These are phyloP conservation scores for Ooceraea biroi DNA, from an alignment of 1,140 invertebrate genomes.

Conservation along the genomic window DNA sequence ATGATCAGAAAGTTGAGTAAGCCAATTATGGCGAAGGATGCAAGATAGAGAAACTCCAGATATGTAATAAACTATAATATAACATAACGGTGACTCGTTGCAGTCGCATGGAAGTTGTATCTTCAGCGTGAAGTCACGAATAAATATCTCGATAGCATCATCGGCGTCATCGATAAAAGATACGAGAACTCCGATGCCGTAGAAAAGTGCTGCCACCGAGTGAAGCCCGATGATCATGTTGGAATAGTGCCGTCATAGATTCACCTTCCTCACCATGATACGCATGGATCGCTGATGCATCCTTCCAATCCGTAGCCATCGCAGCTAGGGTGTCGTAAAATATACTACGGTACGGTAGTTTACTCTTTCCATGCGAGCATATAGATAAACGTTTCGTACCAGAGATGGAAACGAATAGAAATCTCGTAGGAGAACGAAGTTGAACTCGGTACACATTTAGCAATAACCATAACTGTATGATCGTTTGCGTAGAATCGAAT, in stretches of 20 bases:
- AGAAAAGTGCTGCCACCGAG: neutral
- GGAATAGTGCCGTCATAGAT: slow-evolving; percentile 1
- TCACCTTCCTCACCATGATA: slow-evolving; percentile 34
- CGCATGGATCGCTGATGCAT: neutral
- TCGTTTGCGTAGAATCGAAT: too few relatives aligned
- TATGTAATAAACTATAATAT: slow-evolving; percentile 42
- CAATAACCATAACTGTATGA: neutral
- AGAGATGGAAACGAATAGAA: neutral
- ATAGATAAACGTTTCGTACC: neutral
- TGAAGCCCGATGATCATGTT: slow-evolving; percentile 48
- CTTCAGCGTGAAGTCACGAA: slow-evolving; percentile 51
- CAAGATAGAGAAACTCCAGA: slow-evolving; percentile 40
- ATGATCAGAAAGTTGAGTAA: slow-evolving; percentile 49
- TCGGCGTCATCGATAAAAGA: neutral
- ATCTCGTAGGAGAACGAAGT: neutral
- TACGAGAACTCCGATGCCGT: neutral
- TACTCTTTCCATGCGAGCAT: slow-evolving; percentile 4
- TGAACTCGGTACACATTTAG: neutral
- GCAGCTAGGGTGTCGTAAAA: slow-evolving; percentile 42
- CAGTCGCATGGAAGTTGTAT: slow-evolving; percentile 52
- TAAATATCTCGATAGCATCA: neutral
- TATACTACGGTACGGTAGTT: slow-evolving; percentile 53
- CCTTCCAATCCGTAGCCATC: slow-evolving; percentile 47
- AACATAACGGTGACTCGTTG: slow-evolving; percentile 34
- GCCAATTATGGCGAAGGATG: neutral